Conservation (phyloP, 1,140 invertebrate genomes). For the Ganaspis sp. region DNA sequence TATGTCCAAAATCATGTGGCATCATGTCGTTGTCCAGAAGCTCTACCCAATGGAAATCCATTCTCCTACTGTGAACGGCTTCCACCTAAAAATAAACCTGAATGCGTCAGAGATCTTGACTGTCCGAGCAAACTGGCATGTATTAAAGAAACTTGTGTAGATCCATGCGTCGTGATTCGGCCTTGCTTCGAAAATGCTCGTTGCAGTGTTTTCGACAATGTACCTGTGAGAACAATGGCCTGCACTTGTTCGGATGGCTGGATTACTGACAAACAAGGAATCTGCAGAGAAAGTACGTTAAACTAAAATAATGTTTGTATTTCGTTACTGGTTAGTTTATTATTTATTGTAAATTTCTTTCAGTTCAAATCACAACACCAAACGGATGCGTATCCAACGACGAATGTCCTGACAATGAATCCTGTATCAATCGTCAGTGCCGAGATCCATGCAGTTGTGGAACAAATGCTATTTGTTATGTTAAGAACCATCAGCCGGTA, state of each 20-base stretch:
- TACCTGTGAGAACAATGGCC: conserved; percentile 89
- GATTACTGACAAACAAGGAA: conserved; percentile 85
- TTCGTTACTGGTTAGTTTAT: conserved; percentile 7
- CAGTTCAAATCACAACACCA: conserved; percentile 81
- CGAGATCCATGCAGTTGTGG: conserved; percentile 92
- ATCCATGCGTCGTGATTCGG: conserved; percentile 85
- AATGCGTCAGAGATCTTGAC: conserved; percentile 87
- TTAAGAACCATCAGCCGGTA: conserved; percentile 89
- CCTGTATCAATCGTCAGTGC: conserved; percentile 90
- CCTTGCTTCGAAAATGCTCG: conserved; percentile 84
- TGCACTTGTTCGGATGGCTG: conserved; percentile 90
- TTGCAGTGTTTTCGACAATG: conserved; percentile 87
- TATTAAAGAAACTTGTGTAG: conserved; percentile 85
- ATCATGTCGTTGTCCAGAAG: conserved; percentile 85
- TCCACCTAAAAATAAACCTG: conserved; percentile 78
- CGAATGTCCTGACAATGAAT: conserved; percentile 86
- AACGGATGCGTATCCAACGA: conserved; percentile 85
- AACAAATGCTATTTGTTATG: conserved; percentile 87
- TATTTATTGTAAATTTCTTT: conserved; percentile 35
- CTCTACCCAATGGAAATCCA: conserved; percentile 86
- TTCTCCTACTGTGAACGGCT: conserved; percentile 83
- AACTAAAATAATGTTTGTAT: conserved; percentile 1
- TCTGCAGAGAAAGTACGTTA: conserved; percentile 79
- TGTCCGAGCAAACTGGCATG: conserved; percentile 89
- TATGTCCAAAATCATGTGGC: conserved; percentile 86